Conservation (phyloP, 2,888 invertebrate genomes). For the Empis livida region DNA sequence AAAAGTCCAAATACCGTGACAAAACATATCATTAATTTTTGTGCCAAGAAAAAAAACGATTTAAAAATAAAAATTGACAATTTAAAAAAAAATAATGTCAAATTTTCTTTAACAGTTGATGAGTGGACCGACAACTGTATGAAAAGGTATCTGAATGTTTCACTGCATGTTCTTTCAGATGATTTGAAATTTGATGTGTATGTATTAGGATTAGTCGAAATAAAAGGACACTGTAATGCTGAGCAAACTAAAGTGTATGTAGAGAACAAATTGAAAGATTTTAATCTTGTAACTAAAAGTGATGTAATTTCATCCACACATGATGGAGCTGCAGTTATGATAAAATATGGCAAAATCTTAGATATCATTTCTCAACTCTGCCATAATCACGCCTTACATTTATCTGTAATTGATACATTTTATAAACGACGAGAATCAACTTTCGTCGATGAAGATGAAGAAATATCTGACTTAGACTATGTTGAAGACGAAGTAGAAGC, state of each 20-base stretch:
- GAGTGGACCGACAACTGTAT: too few species aligned
- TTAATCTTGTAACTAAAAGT: neutral
- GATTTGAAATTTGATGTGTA: neutral
- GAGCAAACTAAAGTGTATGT: conserved; percentile 1
- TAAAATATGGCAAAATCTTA: neutral
- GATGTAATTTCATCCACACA: neutral
- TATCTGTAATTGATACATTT: neutral
- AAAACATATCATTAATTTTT: neutral
- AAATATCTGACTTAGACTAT: neutral
- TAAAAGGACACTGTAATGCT: neutral
- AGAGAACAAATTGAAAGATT: conserved; percentile 1
- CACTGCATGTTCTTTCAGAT: neutral
- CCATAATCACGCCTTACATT: neutral
- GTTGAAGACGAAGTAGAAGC: neutral
- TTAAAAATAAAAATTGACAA: too few species aligned
- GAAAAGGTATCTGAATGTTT: neutral
- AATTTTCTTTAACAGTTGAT: too few species aligned
- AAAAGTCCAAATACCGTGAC: neutral
- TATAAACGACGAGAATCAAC: neutral
- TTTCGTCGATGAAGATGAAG: neutral
- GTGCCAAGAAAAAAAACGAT: neutral
- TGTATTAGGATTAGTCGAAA: conserved; percentile 1
- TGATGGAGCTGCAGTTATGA: conserved; percentile 1
- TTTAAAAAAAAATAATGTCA: too few species aligned
- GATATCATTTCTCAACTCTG: conserved; percentile 1